phyloP scores from a whole-genome alignment of 1,140 invertebrate genomes.

The Rhagoletis pomonella region DNA sequence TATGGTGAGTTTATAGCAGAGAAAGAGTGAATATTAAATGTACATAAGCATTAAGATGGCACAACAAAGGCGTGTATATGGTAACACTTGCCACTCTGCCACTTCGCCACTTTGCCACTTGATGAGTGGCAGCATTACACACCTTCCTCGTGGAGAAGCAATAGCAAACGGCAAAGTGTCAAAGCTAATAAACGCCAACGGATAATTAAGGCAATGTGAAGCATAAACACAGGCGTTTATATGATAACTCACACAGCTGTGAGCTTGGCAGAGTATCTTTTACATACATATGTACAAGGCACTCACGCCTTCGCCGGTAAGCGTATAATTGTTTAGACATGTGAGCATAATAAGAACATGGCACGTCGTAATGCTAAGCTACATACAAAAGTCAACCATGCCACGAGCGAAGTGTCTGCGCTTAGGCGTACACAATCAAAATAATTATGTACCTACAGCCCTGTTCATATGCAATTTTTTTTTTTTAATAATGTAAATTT shows the following conservation, averaged over 20 bases:
- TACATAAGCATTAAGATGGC: not conserved
- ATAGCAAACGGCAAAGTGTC: conserved; percentile 38
- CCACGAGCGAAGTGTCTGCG: not conserved
- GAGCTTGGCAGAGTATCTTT: not conserved
- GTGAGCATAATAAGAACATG: conserved; percentile 36
- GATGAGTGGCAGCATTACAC: not conserved
- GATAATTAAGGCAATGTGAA: conserved; percentile 29
- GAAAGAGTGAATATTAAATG: not conserved
- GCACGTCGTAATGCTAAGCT: conserved; percentile 5
- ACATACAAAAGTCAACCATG: not conserved
- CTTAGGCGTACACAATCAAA: not conserved
- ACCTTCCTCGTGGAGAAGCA: not conserved
- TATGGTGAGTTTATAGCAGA: not conserved
- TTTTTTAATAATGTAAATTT: no score
- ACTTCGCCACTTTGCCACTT: conserved; percentile 6
- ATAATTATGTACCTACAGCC: no score
- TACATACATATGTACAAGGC: not conserved
- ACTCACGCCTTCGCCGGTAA: not conserved
- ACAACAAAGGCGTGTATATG: not conserved
- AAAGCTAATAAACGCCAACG: conserved; percentile 49
- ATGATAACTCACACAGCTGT: not conserved
- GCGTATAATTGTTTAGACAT: conserved; percentile 35
- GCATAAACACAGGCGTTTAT: conserved; percentile 30
- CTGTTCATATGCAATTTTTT: no score
- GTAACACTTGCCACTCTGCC: not conserved